Conservation (phyloP, 2,888 invertebrate species). For the Eupithecia vulgata region DNA sequence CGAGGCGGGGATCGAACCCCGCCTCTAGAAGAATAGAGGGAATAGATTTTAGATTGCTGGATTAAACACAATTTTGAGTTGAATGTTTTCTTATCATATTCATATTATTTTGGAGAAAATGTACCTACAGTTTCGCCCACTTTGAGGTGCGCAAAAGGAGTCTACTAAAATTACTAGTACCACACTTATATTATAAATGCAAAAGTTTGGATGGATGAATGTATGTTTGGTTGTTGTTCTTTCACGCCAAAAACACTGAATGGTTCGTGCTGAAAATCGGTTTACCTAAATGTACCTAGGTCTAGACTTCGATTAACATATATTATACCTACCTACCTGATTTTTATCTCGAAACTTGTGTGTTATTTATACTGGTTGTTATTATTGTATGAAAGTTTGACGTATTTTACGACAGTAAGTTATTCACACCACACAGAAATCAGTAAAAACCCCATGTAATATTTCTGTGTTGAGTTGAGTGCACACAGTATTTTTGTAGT, state of each 20-base stretch:
- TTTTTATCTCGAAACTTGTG: background rate
- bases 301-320: background rate
- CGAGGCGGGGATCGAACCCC: no score
- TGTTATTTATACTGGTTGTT: background rate
- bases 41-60: background rate
- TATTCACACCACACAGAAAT: background rate
- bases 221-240: background rate
- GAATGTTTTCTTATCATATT: no score
- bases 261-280: background rate
- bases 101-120: no score
- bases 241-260: background rate
- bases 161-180: background rate
- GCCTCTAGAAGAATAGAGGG: no score
- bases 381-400: background rate
- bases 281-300: background rate
- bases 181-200: background rate
- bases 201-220: background rate
- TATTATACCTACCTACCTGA: background rate
- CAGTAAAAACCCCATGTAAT: conserved; percentile 3
- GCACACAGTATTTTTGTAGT: conserved; percentile 14
- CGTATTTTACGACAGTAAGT: background rate
- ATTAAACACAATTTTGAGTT: no score
- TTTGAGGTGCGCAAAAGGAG: background rate
- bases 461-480: conserved; percentile 14
- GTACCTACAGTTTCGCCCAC: background rate